phyloP scores from a whole-genome alignment of 2,113 vertebrate genomes.

The Ellobius talpinus region DNA sequence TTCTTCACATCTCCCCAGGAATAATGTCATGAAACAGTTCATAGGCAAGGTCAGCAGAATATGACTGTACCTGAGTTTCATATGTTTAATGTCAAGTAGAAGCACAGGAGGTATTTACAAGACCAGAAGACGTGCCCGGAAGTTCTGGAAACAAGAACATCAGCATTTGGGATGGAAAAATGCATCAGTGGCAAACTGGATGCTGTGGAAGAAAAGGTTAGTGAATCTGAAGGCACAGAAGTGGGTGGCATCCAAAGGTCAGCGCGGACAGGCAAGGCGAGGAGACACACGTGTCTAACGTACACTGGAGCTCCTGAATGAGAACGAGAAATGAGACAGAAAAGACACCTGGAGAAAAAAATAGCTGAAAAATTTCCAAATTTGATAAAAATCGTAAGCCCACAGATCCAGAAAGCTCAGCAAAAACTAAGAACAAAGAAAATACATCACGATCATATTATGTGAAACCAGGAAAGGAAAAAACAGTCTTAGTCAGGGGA shows the following conservation, averaged over 20 bases:
- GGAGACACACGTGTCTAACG: neutral
- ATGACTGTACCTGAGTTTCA: neutral
- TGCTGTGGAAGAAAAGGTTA: neutral
- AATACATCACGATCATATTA: neutral
- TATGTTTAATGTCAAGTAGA: neutral
- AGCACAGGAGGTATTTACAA: neutral
- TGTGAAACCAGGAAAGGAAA: neutral
- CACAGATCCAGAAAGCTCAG: neutral
- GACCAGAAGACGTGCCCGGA: neutral
- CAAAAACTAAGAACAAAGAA: neutral
- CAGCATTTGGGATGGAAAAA: neutral
- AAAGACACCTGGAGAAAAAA: neutral
- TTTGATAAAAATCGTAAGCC: slow-evolving; percentile 26
- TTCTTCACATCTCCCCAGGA: neutral
- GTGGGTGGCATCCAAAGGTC: neutral
- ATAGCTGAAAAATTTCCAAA: neutral
- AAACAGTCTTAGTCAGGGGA: neutral
- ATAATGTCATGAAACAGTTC: neutral
- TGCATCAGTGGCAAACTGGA: neutral
- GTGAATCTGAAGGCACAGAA: neutral
- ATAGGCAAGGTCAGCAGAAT: neutral
- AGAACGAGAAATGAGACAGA: neutral
- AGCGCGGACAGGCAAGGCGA: neutral
- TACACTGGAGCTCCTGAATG: neutral
- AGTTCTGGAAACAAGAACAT: neutral